These are phyloP conservation scores for Aphelenchoides besseyi DNA, from an alignment of 1,140 invertebrate species.

Conservation along the genomic window DNA sequence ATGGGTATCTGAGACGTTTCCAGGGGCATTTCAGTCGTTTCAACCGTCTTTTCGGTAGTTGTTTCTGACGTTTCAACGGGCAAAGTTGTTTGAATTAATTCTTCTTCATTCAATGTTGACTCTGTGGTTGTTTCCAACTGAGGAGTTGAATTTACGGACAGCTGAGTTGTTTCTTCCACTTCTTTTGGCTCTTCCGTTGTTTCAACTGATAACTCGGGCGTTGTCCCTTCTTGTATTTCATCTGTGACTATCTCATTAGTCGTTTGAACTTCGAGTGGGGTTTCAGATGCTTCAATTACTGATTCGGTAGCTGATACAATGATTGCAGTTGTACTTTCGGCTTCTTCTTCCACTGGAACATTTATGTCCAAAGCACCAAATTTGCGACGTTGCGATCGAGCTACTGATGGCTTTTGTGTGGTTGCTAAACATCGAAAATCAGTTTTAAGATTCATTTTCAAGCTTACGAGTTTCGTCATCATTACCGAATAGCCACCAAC, in stretches of 20 bases:
- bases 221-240: not conserved
- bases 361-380: not conserved
- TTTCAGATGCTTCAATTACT: not conserved
- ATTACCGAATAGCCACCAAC: constrained; percentile 6
- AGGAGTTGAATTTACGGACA: not conserved
- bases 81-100: not conserved
- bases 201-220: not conserved
- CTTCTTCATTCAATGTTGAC: not conserved
- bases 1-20: not conserved
- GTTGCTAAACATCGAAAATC: not conserved
- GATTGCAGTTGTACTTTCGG: not conserved
- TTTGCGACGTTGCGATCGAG: not conserved
- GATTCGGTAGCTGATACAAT: not conserved
- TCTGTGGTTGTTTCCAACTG: not conserved
- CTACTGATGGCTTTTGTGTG: not conserved
- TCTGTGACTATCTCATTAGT: not conserved
- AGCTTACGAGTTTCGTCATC: not conserved
- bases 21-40: not conserved
- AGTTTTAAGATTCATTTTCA: not conserved
- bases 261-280: not conserved
- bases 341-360: not conserved
- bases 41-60: not conserved
- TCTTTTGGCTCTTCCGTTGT: not conserved
- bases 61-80: not conserved
- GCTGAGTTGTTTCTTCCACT: not conserved